phyloP scores from a whole-genome alignment of 1,140 invertebrate species.

The Drosophila kanapiae region DNA sequence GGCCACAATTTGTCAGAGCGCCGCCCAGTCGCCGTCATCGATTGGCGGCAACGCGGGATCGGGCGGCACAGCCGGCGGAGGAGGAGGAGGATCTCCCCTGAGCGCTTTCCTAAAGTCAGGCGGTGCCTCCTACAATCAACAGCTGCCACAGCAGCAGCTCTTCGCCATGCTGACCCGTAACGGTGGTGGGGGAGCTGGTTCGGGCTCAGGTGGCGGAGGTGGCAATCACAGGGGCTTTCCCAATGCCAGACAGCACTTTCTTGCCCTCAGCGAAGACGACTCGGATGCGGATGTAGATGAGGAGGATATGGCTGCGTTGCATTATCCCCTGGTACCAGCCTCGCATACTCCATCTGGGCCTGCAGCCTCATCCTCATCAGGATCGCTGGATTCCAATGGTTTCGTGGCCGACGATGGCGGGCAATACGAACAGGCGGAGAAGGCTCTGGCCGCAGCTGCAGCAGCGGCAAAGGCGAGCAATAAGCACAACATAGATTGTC shows the following conservation, averaged over 20 bases:
- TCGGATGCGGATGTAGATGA: slow-evolving; percentile 51
- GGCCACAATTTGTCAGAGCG: slow-evolving; percentile 79
- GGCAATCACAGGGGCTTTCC: slow-evolving; percentile 16
- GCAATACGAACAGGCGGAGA: slow-evolving; percentile 76
- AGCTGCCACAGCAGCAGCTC: slow-evolving; percentile 74
- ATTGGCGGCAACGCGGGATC: neutral
- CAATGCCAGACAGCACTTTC: slow-evolving; percentile 41
- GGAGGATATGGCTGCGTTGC: slow-evolving; percentile 54
- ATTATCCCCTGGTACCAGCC: slow-evolving; percentile 41
- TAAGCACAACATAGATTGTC: slow-evolving; percentile 85
- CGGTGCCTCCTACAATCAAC: slow-evolving; percentile 72
- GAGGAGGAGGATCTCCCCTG: slow-evolving; percentile 48
- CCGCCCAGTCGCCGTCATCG: slow-evolving; percentile 56
- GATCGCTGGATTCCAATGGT: slow-evolving; percentile 74
- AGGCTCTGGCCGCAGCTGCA: slow-evolving; percentile 59
- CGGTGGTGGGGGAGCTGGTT: slow-evolving; percentile 33
- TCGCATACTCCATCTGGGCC: slow-evolving; percentile 9
- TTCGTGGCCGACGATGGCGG: slow-evolving; percentile 79
- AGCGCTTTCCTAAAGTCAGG: slow-evolving; percentile 69
- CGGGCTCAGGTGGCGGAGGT: slow-evolving; percentile 1
- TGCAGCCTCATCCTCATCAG: slow-evolving; percentile 38
- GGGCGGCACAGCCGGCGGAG: slow-evolving; percentile 2
- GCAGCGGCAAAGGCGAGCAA: slow-evolving; percentile 45
- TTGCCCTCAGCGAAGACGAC: slow-evolving; percentile 54
- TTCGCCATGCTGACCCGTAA: slow-evolving; percentile 77